phyloP scores from a whole-genome alignment of 2,888 invertebrate genomes.

The Sisyra nigra region DNA sequence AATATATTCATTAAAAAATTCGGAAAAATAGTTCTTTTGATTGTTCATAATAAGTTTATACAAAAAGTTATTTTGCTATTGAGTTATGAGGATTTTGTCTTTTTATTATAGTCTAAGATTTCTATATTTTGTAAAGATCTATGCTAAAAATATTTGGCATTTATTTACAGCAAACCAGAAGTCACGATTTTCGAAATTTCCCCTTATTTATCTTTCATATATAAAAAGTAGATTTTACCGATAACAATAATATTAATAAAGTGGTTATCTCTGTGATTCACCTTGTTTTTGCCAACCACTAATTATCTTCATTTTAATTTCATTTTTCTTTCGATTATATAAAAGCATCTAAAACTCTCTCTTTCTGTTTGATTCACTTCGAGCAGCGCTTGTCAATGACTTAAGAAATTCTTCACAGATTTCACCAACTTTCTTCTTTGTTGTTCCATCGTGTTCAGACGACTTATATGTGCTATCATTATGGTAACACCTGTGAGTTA shows the following conservation, averaged over 20 bases:
- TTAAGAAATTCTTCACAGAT: slow-evolving; percentile 9
- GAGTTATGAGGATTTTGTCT: no score
- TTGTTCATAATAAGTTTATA: no score
- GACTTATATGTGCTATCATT: slow-evolving; percentile 7
- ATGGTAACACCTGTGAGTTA: slow-evolving; percentile 9
- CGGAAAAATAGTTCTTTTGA: no score
- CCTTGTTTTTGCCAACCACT: no score
- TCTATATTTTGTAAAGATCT: no score
- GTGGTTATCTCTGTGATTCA: no score
- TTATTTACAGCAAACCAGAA: background rate
- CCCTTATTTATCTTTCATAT: background rate
- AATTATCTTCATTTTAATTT: no score
- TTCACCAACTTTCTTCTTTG: slow-evolving; percentile 13
- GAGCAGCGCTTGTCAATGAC: slow-evolving; percentile 7
- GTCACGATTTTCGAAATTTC: no score
- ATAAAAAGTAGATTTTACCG: background rate
- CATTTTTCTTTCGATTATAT: no score
- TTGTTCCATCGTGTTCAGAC: slow-evolving; percentile 13
- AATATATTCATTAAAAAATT: background rate
- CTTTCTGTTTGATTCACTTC: slow-evolving; percentile 8
- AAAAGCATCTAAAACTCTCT: slow-evolving; percentile 3
- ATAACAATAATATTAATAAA: background rate
- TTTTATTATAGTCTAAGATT: no score
- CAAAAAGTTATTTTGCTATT: no score
- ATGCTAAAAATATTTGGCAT: no score